Percentiles rank a stretch among this genome's conserved stretches.
Conservation (phyloP, 1,140 invertebrate species). For the Pseudoatta argentina region DNA sequence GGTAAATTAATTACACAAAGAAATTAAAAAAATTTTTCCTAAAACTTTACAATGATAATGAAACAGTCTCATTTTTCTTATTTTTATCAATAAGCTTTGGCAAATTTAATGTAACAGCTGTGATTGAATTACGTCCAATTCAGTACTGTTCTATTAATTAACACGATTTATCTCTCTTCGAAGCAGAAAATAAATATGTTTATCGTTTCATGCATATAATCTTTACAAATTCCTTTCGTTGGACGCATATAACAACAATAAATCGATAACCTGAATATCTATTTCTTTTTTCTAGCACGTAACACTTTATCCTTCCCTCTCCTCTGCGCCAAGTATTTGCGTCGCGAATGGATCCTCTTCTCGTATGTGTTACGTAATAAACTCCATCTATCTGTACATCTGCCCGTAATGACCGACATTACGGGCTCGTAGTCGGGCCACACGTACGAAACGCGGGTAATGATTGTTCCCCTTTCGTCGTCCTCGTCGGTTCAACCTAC, state of each 20-base stretch:
- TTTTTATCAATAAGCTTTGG: neutral
- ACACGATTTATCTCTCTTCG: neutral
- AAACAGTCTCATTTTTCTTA: neutral
- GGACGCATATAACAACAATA: neutral
- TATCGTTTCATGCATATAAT: neutral
- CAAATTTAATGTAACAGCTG: neutral
- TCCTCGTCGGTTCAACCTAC: constrained; percentile 7
- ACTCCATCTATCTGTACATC: constrained; percentile 50
- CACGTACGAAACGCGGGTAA: constrained; percentile 44
- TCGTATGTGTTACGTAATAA: constrained; percentile 44
- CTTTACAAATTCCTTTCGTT: neutral
- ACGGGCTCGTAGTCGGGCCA: constrained; percentile 4
- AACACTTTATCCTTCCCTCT: neutral
- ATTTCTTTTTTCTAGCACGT: neutral
- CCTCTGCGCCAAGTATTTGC: neutral
- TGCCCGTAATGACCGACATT: constrained; percentile 57
- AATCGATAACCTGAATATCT: neutral
- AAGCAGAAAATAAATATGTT: neutral
- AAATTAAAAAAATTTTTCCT: neutral
- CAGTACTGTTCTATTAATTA: neutral
- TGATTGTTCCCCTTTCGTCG: constrained; percentile 39
- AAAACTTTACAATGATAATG: neutral
- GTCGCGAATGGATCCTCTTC: neutral
- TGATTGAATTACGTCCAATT: neutral
- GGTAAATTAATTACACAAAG: neutral